Base-by-base conservation (phyloP, 1,140 invertebrate genomes). In the Calosoma granatense region DNA sequence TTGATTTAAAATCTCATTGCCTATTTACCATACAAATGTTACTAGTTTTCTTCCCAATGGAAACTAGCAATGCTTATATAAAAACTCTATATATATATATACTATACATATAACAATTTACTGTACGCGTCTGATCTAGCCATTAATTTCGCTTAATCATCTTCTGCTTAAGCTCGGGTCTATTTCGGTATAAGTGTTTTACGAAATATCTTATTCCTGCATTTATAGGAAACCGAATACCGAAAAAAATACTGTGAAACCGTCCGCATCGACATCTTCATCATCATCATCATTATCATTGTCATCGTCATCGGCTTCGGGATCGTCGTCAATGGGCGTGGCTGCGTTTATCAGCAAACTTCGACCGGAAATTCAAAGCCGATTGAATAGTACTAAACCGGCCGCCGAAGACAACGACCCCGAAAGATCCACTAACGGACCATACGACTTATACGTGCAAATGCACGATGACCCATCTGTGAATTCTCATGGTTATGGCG, bases 391-490 rank as follows among this genome's bases (percentile, higher is more conserved):
- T 6, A 4, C 26, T 6, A 30, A 6, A 30, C 26, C 26, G 26
- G 26, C 26, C 26, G 26, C 4, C 26, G 26, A 4, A 6, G 26
- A 30, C 14, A 14, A 30, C 4, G 26, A 30, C 26, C 4, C 26
- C 4, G 26, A 30, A 14, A 14, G 6, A 14, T 30, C 66, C 22
- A 78, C 77, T 17, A 72, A 77, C 60, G 77, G 77, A 20, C 77
- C 77, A 15, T 79, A 79, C 58, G 75, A 70, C 54, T 67, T 74
- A 59, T 72, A 73, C 58, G 69, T 71, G 43, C 76, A 78, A 72
- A 70, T 71, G 61, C 76, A 74, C 26, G 77, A 78, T 64, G 74
- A 77, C 64, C 75, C 76, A 19, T 67, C 72, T 21, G 74, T 73
- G 22, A 9, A 47, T 47, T 54, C 39, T 17, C 56, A 59, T 15